These are phyloP conservation scores for Pollimyrus isidori DNA, from an alignment of 2,113 vertebrate species.

Conservation along the genomic window DNA sequence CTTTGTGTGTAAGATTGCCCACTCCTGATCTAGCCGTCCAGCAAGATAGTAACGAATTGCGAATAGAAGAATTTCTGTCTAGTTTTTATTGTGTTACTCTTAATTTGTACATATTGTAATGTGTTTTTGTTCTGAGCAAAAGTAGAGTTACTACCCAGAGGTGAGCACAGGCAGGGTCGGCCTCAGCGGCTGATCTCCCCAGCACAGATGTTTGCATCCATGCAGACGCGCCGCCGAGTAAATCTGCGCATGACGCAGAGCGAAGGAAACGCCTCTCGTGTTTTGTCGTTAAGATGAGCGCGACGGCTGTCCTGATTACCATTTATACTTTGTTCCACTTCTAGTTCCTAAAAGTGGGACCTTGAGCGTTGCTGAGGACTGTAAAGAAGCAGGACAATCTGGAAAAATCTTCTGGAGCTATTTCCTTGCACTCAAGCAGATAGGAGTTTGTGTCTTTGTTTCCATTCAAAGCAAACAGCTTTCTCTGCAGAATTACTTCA, in stretches of 20 bases:
- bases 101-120: not conserved
- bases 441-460: not conserved
- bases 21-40: not conserved
- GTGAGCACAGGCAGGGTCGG: not conserved
- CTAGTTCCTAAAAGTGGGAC: not conserved
- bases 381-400: not conserved
- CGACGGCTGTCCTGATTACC: not conserved
- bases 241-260: not conserved
- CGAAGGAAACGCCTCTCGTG: not conserved
- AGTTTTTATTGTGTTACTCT: not conserved
- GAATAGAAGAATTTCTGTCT: not conserved
- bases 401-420: not conserved
- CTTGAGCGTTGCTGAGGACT: not conserved
- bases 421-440: not conserved
- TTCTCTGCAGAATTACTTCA: not conserved
- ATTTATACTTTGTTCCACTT: not conserved
- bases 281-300: not conserved
- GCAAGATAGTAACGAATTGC: not conserved
- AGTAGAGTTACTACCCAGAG: not conserved
- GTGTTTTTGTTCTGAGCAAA: no score
- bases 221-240: not conserved
- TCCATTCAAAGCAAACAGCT: not conserved
- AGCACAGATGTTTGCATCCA: not conserved
- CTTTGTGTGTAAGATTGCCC: no score
- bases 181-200: not conserved